Evolutionary conservation across 2,888 invertebrate genomes (phyloP), one percentile per base, ranked within the genome.

Genomic region (Drosophila tanythrix): DNA sequence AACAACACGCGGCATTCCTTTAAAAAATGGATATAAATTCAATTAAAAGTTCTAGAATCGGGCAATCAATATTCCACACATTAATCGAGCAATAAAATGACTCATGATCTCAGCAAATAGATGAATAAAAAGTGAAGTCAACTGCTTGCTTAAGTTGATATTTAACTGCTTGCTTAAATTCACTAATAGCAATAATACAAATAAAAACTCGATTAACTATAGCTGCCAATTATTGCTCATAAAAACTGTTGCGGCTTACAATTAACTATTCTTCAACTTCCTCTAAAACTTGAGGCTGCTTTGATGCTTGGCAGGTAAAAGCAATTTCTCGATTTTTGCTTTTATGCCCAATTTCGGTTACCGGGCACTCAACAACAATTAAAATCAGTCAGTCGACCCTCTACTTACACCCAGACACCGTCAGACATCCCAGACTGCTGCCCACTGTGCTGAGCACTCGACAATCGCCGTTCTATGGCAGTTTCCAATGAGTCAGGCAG

Each of bases 401-500:
- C 57, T 3, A 51, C n/a, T 31, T 18, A 29, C 35, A 38, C 31
- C 53, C 57, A 56, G 36, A 33, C 13, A 31, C 38, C 15, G 46
- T 46, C 25, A 46, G 31, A 33, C n/a, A 36, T 13, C 27, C 33
- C 48, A 27, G 65, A 63, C 88, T 59, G 50, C 85, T 61, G 35
- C 85, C 85, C 85, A 88, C 88, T 75, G 88, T 51, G 79, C 25
- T 25, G 10, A 15, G 35, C 73, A 70, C 85, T 78, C 55, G 61
- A 72, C 64, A 63, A 6, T 58, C 27, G 57, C 66, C 70, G 65
- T 77, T 71, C 65, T 61, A 69, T 66, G 58, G 61, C 63, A 52
- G 63, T 50, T 46, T 27, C 51, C 6, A 36, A 18, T 77, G 68
- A 82, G 74, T 78, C 48, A 27, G 48, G 7, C 48, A 48, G 13